Percentiles rank a stretch among this genome's conserved stretches.
These are phyloP conservation scores for Lophius piscatorius DNA, from an alignment of 2,113 vertebrate genomes.

Conservation along the genomic window DNA sequence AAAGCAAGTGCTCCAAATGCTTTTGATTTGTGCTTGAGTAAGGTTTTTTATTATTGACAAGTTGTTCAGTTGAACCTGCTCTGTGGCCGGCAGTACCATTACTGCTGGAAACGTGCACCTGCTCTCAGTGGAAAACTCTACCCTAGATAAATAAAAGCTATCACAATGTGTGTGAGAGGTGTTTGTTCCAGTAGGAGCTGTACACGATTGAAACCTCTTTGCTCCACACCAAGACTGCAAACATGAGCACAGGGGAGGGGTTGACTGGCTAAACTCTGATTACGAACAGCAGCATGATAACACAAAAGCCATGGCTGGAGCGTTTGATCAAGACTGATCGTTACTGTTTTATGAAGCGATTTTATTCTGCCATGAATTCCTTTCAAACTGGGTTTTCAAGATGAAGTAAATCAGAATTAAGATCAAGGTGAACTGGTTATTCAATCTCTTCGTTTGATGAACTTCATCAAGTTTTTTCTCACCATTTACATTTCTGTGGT, in stretches of 20 bases:
- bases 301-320: constrained; percentile 26
- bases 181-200: constrained; percentile 9
- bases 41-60: constrained; percentile 1
- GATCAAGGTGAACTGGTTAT: background rate
- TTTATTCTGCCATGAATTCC: too few relatives aligned
- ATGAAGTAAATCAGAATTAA: background rate
- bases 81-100: background rate
- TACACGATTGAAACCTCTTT: background rate
- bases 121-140: constrained; percentile 9
- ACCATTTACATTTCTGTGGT: background rate
- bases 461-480: too few relatives aligned
- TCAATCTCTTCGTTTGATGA: background rate
- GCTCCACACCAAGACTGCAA: constrained; percentile 19
- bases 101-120: background rate
- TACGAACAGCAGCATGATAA: constrained; percentile 16
- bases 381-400: constrained; percentile 2
- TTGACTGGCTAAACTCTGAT: constrained; percentile 8
- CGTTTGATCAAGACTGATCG: background rate
- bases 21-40: constrained; percentile 25
- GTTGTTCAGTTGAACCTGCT: background rate
- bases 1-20: too few relatives aligned
- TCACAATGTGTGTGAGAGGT: constrained; percentile 8
- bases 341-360: too few relatives aligned
- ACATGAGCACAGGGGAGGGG: constrained; percentile 42
- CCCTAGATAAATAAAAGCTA: constrained; percentile 27